Evolutionary conservation across 2,797 vertebrate species (phyloP).

Genomic region (Alfaro cultratus): DNA sequence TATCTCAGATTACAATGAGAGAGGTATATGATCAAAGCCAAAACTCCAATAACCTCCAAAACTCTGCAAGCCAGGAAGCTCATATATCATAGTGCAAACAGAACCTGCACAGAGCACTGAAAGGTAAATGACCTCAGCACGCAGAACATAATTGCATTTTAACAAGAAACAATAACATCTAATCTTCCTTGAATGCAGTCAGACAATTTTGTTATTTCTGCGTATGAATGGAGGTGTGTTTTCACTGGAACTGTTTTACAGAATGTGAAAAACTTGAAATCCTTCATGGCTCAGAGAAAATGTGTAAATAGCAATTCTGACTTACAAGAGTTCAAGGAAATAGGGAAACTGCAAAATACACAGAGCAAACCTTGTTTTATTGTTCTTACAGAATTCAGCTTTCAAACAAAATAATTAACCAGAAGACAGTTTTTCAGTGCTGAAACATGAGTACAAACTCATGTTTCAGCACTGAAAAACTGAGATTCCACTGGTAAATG

Average conservation of each 20-base stretch:
- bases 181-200: not conserved
- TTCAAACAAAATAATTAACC: not conserved
- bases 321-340: not conserved
- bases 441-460: too few species aligned
- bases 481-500: not conserved
- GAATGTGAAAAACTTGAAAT: constrained; percentile 13
- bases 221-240: constrained; percentile 13
- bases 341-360: not conserved
- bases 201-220: constrained; percentile 7
- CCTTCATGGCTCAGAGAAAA: constrained; percentile 7
- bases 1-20: constrained; percentile 58
- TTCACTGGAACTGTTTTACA: not conserved
- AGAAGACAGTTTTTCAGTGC: not conserved
- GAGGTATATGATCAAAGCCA: constrained; percentile 52
- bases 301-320: not conserved
- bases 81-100: constrained; percentile 56
- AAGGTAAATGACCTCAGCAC: constrained; percentile 50
- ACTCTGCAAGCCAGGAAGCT: constrained; percentile 33
- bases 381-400: not conserved
- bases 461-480: not conserved
- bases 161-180: constrained; percentile 37
- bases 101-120: constrained; percentile 25
- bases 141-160: constrained; percentile 40
- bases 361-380: not conserved
- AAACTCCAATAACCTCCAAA: constrained; percentile 60